Evolutionary conservation across 2,888 invertebrate genomes (phyloP).

Genomic region (Orchesella flavescens): DNA sequence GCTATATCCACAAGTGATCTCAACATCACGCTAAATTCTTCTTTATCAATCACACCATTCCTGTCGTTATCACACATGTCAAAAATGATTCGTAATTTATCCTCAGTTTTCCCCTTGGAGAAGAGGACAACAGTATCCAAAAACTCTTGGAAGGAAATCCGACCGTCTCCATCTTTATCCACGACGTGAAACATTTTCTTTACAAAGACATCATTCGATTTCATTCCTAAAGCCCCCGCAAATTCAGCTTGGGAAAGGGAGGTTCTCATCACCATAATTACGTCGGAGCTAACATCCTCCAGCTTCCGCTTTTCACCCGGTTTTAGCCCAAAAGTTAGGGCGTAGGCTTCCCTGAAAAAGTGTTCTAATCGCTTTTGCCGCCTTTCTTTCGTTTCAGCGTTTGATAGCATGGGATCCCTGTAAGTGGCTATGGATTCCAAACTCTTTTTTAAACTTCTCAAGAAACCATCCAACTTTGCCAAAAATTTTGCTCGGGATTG

Average conservation of each 20-base stretch:
- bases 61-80: slow-evolving; percentile 98
- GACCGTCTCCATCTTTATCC: slow-evolving; percentile 93
- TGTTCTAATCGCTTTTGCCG: slow-evolving; percentile 92
- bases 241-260: slow-evolving; percentile 93
- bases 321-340: slow-evolving; percentile 89
- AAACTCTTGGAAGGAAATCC: slow-evolving; percentile 94
- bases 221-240: slow-evolving; percentile 96
- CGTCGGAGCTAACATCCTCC: slow-evolving; percentile 78
- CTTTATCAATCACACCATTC: slow-evolving; percentile 94
- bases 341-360: slow-evolving; percentile 97
- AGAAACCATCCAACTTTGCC: slow-evolving; percentile 88
- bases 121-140: slow-evolving; percentile 93
- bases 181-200: slow-evolving; percentile 98
- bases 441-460: slow-evolving; percentile 87
- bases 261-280: slow-evolving; percentile 93
- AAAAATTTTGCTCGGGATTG: slow-evolving; percentile 89
- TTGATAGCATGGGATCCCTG: slow-evolving; percentile 89
- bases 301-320: slow-evolving; percentile 88
- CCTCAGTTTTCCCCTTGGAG: slow-evolving; percentile 92
- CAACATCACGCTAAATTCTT: slow-evolving; percentile 93
- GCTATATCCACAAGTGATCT: slow-evolving; percentile 94
- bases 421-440: slow-evolving; percentile 82
- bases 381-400: slow-evolving; percentile 94
- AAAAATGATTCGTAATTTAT: slow-evolving; percentile 93
- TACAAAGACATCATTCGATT: slow-evolving; percentile 93